Evolutionary conservation across 2,797 vertebrate species (phyloP).

Genomic region (Heteromormyrus szaboi): DNA sequence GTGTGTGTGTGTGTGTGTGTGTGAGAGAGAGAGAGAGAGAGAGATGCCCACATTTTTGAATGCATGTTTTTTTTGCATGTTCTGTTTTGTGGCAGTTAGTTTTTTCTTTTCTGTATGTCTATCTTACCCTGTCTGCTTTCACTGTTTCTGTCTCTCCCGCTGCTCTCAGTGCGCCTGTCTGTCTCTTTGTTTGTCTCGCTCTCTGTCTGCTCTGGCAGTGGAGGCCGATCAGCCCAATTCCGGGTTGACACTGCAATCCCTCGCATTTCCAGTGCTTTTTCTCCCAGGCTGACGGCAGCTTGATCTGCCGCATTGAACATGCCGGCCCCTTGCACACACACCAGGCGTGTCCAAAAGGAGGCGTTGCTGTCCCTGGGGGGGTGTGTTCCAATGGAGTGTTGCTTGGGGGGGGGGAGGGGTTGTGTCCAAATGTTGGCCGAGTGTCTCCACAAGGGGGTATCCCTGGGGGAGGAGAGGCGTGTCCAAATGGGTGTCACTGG

Average conservation of each 20-base stretch:
- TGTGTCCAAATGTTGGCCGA: too few species aligned
- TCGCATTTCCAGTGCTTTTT: neutral
- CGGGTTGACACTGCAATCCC: neutral
- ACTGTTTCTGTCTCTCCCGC: neutral
- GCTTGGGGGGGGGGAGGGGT: too few species aligned
- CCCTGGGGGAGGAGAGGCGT: too few species aligned
- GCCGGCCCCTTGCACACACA: neutral
- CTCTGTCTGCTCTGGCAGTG: neutral
- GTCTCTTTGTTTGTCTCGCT: neutral
- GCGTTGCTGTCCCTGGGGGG: neutral
- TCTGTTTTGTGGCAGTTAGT: neutral
- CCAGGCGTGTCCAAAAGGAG: neutral
- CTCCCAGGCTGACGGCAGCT: neutral
- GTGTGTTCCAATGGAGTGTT: neutral
- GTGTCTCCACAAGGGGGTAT: too few species aligned
- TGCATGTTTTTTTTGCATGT: neutral
- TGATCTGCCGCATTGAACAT: neutral
- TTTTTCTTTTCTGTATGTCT: neutral
- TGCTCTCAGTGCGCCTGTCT: neutral
- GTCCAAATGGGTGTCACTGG: neutral
- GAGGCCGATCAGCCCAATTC: neutral
- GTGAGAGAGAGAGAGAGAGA: too few species aligned
- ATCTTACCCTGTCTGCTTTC: neutral
- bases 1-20: neutral
- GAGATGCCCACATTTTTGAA: neutral